Percentiles rank a stretch among this genome's conserved stretches.
These are phyloP conservation scores for Salvelinus sp. DNA, from an alignment of 2,113 vertebrate species.

Conservation along the genomic window DNA sequence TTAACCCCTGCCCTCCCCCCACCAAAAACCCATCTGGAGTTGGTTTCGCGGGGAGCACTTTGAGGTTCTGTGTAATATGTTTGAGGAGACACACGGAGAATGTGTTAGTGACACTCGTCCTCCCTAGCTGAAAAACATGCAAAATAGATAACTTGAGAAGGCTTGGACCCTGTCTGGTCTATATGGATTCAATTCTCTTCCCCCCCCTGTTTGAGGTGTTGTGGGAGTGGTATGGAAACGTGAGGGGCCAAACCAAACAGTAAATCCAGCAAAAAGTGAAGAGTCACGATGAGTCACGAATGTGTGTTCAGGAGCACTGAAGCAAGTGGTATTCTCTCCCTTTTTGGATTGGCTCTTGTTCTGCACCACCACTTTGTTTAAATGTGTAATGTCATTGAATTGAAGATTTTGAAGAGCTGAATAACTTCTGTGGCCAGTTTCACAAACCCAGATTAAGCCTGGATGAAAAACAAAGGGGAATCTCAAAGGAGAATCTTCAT, in stretches of 20 bases:
- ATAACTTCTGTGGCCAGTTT: no score
- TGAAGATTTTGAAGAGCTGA: neutral
- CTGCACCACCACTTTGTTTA: constrained; percentile 50
- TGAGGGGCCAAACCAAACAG: neutral
- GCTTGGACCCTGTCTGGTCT: neutral
- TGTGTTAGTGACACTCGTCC: constrained; percentile 17
- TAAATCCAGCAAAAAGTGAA: neutral
- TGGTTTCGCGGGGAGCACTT: constrained; percentile 45
- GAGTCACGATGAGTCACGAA: neutral
- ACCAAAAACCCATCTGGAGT: constrained; percentile 63
- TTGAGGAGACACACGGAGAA: constrained; percentile 29
- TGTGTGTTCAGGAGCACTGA: neutral
- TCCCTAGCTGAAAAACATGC: neutral
- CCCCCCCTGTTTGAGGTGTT: neutral
- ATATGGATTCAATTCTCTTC: neutral
- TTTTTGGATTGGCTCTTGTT: constrained; percentile 52
- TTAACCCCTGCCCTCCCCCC: neutral
- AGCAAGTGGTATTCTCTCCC: neutral
- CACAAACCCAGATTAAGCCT: no score
- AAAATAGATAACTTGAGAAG: neutral
- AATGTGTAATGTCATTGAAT: constrained; percentile 14
- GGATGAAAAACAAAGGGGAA: no score
- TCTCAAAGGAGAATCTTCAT: neutral
- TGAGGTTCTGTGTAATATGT: constrained; percentile 17
- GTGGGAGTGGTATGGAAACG: neutral